phyloP scores from a whole-genome alignment of 2,797 vertebrate species.

The Gymnoscopelus braueri region DNA sequence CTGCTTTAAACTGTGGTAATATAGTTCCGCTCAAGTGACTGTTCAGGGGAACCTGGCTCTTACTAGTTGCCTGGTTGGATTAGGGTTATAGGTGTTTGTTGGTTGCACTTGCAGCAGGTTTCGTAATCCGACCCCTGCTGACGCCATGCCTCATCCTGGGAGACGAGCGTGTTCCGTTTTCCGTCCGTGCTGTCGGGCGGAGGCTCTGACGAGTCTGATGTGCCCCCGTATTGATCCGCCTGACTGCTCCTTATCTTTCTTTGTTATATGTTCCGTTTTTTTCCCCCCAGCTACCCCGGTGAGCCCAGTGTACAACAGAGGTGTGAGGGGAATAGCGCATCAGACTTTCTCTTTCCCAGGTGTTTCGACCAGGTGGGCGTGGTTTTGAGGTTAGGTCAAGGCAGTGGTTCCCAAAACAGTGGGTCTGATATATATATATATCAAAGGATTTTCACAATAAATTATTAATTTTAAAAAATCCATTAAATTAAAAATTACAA shows the following conservation, averaged over 20 bases:
- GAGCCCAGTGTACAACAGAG: conserved; percentile 51
- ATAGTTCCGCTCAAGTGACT: too few relatives aligned
- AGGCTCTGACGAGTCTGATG: conserved; percentile 68
- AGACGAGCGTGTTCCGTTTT: conserved; percentile 50
- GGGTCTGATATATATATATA: too few relatives aligned
- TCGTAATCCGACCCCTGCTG: conserved; percentile 45
- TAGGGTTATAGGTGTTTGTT: conserved; percentile 1
- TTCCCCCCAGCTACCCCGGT: conserved; percentile 43
- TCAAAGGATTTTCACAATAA: too few relatives aligned
- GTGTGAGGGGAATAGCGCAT: conserved; percentile 49
- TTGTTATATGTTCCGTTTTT: conserved; percentile 61
- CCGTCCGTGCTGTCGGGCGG: conserved; percentile 48
- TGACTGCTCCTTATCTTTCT: conserved; percentile 62
- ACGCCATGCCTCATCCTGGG: conserved; percentile 44
- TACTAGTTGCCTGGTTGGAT: background rate
- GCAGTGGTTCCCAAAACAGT: too few relatives aligned
- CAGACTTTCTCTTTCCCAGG: background rate
- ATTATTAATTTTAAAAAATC: too few relatives aligned
- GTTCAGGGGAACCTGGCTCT: background rate
- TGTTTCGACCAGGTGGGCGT: too few relatives aligned
- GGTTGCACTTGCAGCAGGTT: conserved; percentile 64
- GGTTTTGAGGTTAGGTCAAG: too few relatives aligned
- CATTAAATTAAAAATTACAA: too few relatives aligned
- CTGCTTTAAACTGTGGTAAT: background rate
- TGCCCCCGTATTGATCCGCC: conserved; percentile 69